A percentile compares a stretch with the other conserved stretches of the same genome.
phyloP scores from a whole-genome alignment of 2,113 vertebrate species.

The Embiotoca jacksoni region DNA sequence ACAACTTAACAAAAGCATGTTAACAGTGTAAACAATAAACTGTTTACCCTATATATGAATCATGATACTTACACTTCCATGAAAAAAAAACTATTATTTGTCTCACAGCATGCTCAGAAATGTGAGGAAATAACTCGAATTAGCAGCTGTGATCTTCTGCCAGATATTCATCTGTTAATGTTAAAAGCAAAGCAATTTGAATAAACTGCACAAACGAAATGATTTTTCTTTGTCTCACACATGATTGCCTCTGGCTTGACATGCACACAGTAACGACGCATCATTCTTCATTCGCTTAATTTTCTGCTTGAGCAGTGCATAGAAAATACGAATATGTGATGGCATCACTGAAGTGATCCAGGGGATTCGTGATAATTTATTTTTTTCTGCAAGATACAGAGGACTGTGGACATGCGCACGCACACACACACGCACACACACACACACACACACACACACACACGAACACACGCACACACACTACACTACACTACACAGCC shows the following conservation, averaged over 20 bases:
- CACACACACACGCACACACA: background rate
- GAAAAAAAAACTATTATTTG: no score
- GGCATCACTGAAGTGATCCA: background rate
- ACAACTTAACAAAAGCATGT: no score
- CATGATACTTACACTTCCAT: no score
- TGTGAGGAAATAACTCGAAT: background rate
- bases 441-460: constrained; percentile 2
- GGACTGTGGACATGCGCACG: background rate
- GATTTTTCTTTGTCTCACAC: background rate
- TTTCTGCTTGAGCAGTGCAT: constrained; percentile 14
- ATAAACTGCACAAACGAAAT: background rate
- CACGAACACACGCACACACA: background rate
- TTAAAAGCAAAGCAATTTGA: background rate
- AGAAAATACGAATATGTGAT: background rate
- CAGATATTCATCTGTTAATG: no score
- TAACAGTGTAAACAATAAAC: no score
- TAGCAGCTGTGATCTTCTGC: background rate
- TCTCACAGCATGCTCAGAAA: no score
- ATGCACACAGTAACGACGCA: background rate
- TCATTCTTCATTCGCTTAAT: background rate
- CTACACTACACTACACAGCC: background rate
- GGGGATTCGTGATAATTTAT: background rate
- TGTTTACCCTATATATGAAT: no score
- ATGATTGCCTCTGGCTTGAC: background rate
- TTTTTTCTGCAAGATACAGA: background rate